A percentile compares a stretch with the other conserved stretches of the same genome.
Conservation (phyloP, 2,113 vertebrate genomes). For the Silurus meridionalis region DNA sequence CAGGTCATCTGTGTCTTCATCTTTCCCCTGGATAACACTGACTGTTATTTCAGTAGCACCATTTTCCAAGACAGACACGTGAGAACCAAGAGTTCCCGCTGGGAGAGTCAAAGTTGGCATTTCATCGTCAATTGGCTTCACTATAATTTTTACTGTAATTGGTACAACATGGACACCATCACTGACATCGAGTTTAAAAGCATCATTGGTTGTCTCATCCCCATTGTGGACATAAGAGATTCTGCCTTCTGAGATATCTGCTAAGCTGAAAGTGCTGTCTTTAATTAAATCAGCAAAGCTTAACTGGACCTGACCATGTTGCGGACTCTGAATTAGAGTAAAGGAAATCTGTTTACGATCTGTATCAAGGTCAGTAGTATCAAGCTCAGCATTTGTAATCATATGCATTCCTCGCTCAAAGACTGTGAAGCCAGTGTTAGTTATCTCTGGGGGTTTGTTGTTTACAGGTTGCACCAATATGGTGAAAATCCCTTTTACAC, state of each 20-base stretch:
- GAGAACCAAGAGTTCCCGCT: slow-evolving; percentile 82
- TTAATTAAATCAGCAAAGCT: slow-evolving; percentile 72
- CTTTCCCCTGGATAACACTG: slow-evolving; percentile 80
- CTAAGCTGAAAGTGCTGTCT: slow-evolving; percentile 76
- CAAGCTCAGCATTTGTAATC: slow-evolving; percentile 77
- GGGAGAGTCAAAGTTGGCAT: slow-evolving; percentile 73
- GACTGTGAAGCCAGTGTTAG: slow-evolving; percentile 85
- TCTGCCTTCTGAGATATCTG: slow-evolving; percentile 80
- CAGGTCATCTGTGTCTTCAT: slow-evolving; percentile 84
- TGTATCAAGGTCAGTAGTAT: slow-evolving; percentile 83
- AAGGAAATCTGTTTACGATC: slow-evolving; percentile 78
- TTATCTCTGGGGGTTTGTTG: slow-evolving; percentile 92
- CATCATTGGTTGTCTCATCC: slow-evolving; percentile 77
- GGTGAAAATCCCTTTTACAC: slow-evolving; percentile 78
- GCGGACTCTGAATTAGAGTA: slow-evolving; percentile 79
- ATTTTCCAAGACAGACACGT: slow-evolving; percentile 89
- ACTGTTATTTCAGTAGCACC: slow-evolving; percentile 86
- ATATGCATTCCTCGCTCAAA: slow-evolving; percentile 79
- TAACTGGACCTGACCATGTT: slow-evolving; percentile 79
- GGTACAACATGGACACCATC: slow-evolving; percentile 86
- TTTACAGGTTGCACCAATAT: slow-evolving; percentile 88
- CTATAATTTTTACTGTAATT: slow-evolving; percentile 80
- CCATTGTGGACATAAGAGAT: slow-evolving; percentile 83
- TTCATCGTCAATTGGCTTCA: slow-evolving; percentile 82
- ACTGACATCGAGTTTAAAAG: slow-evolving; percentile 86